Evolutionary conservation across 2,888 invertebrate species (phyloP).

Genomic region (Terebella lapidaria): DNA sequence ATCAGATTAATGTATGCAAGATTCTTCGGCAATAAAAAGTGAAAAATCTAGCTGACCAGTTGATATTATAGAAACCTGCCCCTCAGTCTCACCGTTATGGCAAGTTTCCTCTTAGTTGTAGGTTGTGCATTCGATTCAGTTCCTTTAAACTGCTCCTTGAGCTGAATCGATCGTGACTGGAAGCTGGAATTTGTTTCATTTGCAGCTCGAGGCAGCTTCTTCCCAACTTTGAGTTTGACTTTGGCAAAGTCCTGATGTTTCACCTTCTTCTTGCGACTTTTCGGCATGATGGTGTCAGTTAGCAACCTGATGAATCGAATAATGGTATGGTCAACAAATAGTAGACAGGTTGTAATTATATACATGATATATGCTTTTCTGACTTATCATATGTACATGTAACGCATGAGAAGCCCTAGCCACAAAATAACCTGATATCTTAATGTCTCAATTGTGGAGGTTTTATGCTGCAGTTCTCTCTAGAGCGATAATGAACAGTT

Average conservation of each 20-base stretch:
- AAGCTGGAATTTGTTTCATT: conserved; percentile 87
- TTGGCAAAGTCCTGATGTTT: conserved; percentile 81
- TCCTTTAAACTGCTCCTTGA: conserved; percentile 72
- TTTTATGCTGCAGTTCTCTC: no score
- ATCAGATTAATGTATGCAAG: no score
- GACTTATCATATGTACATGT: not conserved
- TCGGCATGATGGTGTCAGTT: conserved; percentile 2
- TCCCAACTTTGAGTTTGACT: conserved; percentile 77
- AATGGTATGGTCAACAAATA: no score
- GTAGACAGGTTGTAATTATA: not conserved
- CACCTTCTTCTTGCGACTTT: conserved; percentile 57
- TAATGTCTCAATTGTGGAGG: no score
- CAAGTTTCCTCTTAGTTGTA: not conserved
- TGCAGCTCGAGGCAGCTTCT: conserved; percentile 74
- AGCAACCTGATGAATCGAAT: no score
- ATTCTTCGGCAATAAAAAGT: no score
- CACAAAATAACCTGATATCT: no score
- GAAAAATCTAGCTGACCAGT: no score
- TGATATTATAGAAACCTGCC: no score
- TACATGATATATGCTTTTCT: not conserved
- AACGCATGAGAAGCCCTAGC: no score
- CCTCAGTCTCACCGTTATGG: not conserved
- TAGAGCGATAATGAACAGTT: no score
- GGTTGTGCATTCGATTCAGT: no score
- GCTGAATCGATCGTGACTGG: conserved; percentile 79